These are phyloP conservation scores for Cephus spinipes DNA, from an alignment of 2,888 invertebrate species.

Conservation along the genomic window DNA sequence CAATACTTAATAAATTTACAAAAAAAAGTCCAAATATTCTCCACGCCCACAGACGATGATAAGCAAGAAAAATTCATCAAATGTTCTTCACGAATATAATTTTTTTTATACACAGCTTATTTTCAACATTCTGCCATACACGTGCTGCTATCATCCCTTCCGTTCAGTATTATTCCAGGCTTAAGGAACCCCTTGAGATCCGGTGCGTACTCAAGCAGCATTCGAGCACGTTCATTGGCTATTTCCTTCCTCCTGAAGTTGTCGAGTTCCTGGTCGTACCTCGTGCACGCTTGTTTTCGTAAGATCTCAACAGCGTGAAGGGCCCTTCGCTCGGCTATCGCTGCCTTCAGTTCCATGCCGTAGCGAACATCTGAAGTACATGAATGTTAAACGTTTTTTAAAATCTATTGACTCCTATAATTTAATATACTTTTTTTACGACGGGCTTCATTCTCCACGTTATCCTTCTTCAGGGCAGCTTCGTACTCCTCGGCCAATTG, in stretches of 20 bases:
- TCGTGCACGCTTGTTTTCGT: constrained; percentile 13
- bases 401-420: too few species aligned
- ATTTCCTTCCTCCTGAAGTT: constrained; percentile 19
- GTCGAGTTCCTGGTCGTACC: constrained; percentile 13
- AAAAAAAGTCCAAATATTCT: too few species aligned
- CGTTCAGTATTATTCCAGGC: constrained; percentile 7
- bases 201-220: constrained; percentile 26
- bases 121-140: too few species aligned
- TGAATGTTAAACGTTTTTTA: neutral
- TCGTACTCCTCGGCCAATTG: constrained; percentile 33
- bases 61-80: too few species aligned
- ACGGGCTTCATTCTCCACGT: constrained; percentile 21
- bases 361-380: constrained; percentile 23
- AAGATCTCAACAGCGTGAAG: constrained; percentile 22
- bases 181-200: constrained; percentile 22
- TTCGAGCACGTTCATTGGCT: constrained; percentile 27
- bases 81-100: too few species aligned
- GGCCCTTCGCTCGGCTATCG: constrained; percentile 11
- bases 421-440: constrained; percentile 22
- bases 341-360: constrained; percentile 21
- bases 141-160: neutral
- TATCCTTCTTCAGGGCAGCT: constrained; percentile 23
- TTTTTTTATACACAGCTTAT: too few species aligned
- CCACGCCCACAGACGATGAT: too few species aligned
- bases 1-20: too few species aligned